These are phyloP conservation scores for Muscidifurax raptorellus DNA, from an alignment of 1,140 invertebrate species.

Conservation along the genomic window DNA sequence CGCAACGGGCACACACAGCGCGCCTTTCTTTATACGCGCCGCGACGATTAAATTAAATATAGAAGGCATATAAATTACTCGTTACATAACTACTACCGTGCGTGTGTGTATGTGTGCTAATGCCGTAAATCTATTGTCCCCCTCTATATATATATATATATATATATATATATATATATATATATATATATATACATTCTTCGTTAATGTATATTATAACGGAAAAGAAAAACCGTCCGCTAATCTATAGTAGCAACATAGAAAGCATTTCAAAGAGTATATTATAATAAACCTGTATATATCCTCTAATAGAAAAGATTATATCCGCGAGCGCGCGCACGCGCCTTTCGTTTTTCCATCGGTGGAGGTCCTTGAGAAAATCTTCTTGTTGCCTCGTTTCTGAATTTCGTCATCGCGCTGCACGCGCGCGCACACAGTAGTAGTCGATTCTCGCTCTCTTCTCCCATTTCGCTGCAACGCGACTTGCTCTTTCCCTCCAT, in stretches of 20 bases:
- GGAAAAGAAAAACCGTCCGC: no score
- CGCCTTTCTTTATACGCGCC: background rate
- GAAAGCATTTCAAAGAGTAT: no score
- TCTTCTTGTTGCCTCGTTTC: conserved; percentile 68
- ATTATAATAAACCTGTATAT: background rate
- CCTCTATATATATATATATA: no score
- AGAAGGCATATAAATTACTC: background rate
- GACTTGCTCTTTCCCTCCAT: conserved; percentile 38
- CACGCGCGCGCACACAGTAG: conserved; percentile 29
- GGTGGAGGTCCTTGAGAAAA: conserved; percentile 70
- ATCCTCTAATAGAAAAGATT: background rate
- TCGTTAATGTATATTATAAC: no score
- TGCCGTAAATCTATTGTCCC: background rate
- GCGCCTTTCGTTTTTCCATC: conserved; percentile 74
- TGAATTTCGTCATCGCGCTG: conserved; percentile 68
- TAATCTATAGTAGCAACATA: no score
- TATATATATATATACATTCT: no score
- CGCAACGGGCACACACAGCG: no score
- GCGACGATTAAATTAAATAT: background rate
- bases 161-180: no score
- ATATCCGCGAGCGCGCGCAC: conserved; percentile 23
- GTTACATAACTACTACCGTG: background rate
- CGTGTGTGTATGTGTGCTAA: no score
- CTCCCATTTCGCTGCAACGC: conserved; percentile 13
- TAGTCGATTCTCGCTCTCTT: conserved; percentile 25